phyloP scores from a whole-genome alignment of 1,140 invertebrate species.

The Agrypnia vestita region DNA sequence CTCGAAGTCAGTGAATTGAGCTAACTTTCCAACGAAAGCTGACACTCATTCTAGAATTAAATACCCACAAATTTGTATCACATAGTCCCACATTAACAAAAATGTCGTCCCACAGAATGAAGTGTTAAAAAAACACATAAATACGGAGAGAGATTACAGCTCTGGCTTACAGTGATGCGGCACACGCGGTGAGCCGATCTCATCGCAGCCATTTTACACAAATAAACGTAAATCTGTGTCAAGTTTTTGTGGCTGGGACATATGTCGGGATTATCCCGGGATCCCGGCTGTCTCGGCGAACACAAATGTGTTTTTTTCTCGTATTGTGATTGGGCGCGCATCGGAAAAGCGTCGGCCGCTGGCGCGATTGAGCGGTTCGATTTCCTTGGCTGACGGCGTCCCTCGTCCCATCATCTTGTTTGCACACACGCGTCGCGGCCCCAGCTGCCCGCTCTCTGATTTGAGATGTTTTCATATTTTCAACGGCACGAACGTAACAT shows the following conservation, averaged over 20 bases:
- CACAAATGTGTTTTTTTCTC: slow-evolving; percentile 41
- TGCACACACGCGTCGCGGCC: slow-evolving; percentile 25
- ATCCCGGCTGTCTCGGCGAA: slow-evolving; percentile 41
- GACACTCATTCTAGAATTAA: slow-evolving; percentile 15
- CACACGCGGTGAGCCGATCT: slow-evolving; percentile 54
- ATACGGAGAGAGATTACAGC: slow-evolving; percentile 23
- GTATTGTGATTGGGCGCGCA: slow-evolving; percentile 19
- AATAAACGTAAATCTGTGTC: slow-evolving; percentile 61
- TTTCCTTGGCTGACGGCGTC: background rate
- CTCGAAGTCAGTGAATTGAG: too few species aligned
- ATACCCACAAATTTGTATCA: slow-evolving; percentile 24
- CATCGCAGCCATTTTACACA: slow-evolving; percentile 48
- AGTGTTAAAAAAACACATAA: slow-evolving; percentile 50
- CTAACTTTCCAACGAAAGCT: background rate
- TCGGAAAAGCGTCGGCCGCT: slow-evolving; percentile 1
- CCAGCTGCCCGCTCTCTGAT: slow-evolving; percentile 11
- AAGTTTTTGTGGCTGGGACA: slow-evolving; percentile 54
- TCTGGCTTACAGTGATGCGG: slow-evolving; percentile 52
- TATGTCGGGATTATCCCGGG: slow-evolving; percentile 56
- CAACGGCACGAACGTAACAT: background rate
- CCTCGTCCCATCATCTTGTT: slow-evolving; percentile 11
- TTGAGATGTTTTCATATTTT: slow-evolving; percentile 29
- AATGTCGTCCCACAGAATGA: slow-evolving; percentile 27
- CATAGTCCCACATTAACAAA: background rate
- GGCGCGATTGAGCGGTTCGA: slow-evolving; percentile 22